phyloP scores from a whole-genome alignment of 2,888 invertebrate genomes.

The Tetramorium bicarinatum region DNA sequence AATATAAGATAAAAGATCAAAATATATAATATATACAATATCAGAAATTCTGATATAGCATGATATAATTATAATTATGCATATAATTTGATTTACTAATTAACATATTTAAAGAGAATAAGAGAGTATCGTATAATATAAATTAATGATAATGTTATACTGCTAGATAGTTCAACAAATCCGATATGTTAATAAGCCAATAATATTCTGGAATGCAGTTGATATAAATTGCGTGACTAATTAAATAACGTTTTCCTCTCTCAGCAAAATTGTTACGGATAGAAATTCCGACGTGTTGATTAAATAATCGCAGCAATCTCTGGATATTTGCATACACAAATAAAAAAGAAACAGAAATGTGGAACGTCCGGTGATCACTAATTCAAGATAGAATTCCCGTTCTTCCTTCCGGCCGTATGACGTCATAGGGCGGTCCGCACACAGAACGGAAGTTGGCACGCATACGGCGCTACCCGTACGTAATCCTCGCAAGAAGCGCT shows the following conservation, averaged over 20 bases:
- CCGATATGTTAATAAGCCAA: not conserved
- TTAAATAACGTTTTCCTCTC: conserved; percentile 1
- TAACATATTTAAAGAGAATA: conserved; percentile 2
- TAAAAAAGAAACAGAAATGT: not conserved
- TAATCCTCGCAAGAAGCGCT: conserved; percentile 13
- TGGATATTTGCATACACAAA: conserved; percentile 20
- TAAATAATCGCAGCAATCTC: conserved; percentile 33
- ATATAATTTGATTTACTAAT: not conserved
- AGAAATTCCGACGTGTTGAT: conserved; percentile 8
- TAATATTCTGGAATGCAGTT: not conserved
- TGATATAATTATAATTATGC: not conserved
- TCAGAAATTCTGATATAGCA: not conserved
- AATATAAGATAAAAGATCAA: not conserved
- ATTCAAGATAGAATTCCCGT: conserved; percentile 21
- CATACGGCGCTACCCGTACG: conserved; percentile 8
- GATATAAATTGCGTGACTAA: conserved; percentile 20
- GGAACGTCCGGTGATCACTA: conserved; percentile 21
- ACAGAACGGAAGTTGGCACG: conserved; percentile 17
- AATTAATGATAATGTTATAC: conserved; percentile 20
- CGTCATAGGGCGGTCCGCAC: not conserved
- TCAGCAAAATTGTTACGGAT: not conserved
- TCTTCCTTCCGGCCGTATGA: conserved; percentile 14
- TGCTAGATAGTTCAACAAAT: not conserved
- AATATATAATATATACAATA: too few species aligned
- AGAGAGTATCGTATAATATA: not conserved